Percentiles rank a stretch among this genome's conserved stretches.
These are phyloP conservation scores for Montipora foliosa DNA, from an alignment of 64 coral and sea anemone species.

Conservation along the genomic window DNA sequence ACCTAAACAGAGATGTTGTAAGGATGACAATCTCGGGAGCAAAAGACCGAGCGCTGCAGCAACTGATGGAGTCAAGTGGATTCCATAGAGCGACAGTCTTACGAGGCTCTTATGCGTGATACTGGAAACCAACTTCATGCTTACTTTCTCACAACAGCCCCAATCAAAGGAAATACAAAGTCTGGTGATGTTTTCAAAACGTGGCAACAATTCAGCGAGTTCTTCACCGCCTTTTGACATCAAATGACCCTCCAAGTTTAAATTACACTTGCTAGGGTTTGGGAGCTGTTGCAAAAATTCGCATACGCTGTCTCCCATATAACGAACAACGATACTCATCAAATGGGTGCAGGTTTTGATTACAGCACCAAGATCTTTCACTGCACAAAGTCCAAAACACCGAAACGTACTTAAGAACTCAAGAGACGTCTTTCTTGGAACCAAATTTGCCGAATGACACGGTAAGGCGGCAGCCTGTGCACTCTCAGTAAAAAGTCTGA, in stretches of 20 bases:
- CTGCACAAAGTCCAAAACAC: not conserved
- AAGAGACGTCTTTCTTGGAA: not conserved
- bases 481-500: not conserved
- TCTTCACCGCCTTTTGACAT: too few relatives aligned
- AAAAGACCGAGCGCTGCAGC: not conserved
- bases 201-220: not conserved
- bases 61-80: not conserved
- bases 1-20: not conserved
- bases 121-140: not conserved
- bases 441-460: not conserved
- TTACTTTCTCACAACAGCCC: not conserved
- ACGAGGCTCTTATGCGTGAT: not conserved
- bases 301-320: too few relatives aligned
- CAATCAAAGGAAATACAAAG: not conserved
- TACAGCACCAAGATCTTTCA: not conserved
- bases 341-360: not conserved
- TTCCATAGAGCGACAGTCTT: not conserved
- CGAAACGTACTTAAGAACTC: not conserved
- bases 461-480: too few relatives aligned
- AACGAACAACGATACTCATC: fast-evolving
- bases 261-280: too few relatives aligned
- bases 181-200: not conserved
- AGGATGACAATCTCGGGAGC: not conserved
- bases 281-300: too few relatives aligned
- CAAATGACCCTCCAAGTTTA: fast-evolving